Base-by-base conservation (phyloP, 2,113 vertebrate genomes). In the Climacteris rufus region DNA sequence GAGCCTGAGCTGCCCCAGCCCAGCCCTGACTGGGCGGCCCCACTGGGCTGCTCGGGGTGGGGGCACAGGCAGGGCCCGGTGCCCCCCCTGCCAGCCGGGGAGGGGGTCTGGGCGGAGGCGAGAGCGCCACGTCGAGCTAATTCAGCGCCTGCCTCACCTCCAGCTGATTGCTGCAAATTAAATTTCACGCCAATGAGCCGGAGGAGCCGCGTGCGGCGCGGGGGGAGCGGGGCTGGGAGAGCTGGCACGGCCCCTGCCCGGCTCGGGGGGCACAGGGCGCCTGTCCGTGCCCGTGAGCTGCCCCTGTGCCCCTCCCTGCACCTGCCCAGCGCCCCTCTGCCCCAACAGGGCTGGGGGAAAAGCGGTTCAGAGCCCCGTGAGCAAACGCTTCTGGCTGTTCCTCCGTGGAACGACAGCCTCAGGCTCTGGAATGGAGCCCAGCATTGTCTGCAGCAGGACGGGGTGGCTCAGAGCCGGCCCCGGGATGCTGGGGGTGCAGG, bases 141-240 rank as follows among this genome's bases (percentile, higher is more conserved):
- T 77, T 76, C 59, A 15, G 86, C 8, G 53, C 91, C 86, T 72
- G 94, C 91, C 89, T 90, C 94, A 72, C 94, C 93, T 85, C 94
- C 93, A 83, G 91, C 94, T 96, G 89, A 86, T 92, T 60, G 83
- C 21, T 49, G 89, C 89, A 94, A 94, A 92, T 96, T 85, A 89
- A 83, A 96, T 96, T 95, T 92, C 94, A 96, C 76, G 91, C 75
- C 91, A 4, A 47, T 33, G 94, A 93, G 86, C 89, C 3, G 59
- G 76, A 86, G 86, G 86, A 94, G 83, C 7, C 6, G 88, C 10
- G 17, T 49, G 47, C 10, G 10, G 90, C 2, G 11, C 42, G 37
- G 63, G 83, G 88, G 56, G 13, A 23, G 66, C 35, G 70, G 70
- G 70, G 44, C 1, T 66, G 57, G 2, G 11, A 1, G 64, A 35